Evolutionary conservation across 2,113 vertebrate species (phyloP).

Genomic region (Aphelocoma coerulescens): DNA sequence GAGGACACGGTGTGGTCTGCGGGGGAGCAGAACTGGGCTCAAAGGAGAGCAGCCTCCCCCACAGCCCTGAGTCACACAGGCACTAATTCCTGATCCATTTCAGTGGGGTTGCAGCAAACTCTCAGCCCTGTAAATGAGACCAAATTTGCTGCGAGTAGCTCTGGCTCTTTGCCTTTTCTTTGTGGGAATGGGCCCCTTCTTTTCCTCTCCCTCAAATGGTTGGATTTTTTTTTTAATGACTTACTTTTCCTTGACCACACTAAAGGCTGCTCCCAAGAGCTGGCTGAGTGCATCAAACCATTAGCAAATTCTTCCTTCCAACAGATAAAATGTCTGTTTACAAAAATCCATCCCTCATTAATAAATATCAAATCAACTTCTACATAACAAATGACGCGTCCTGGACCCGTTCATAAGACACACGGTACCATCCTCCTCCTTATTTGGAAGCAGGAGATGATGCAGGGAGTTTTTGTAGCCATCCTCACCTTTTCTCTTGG

Average conservation of each 20-base stretch:
- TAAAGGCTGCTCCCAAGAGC: slow-evolving; percentile 25
- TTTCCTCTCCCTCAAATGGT: neutral
- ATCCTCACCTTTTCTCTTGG: slow-evolving; percentile 42
- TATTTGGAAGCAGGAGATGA: neutral
- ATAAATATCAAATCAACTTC: slow-evolving; percentile 1
- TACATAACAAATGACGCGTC: neutral
- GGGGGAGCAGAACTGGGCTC: accelerated
- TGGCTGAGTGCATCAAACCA: slow-evolving; percentile 45
- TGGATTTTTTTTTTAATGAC: neutral
- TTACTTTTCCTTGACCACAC: slow-evolving; percentile 3
- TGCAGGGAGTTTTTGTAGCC: slow-evolving; percentile 6
- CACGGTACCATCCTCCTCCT: neutral
- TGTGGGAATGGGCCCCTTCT: neutral
- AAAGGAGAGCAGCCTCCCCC: neutral
- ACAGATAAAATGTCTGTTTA: neutral
- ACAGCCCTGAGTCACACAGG: neutral
- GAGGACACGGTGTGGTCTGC: neutral
- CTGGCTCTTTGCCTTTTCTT: neutral
- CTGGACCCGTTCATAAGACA: neutral
- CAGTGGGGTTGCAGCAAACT: neutral
- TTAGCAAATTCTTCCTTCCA: slow-evolving; percentile 28
- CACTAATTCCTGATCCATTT: neutral
- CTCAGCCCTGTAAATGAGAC: neutral
- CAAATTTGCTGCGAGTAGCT: neutral
- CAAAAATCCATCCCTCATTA: neutral